Conservation (phyloP, 2,888 invertebrate species). For the Ormyrus labotus region DNA sequence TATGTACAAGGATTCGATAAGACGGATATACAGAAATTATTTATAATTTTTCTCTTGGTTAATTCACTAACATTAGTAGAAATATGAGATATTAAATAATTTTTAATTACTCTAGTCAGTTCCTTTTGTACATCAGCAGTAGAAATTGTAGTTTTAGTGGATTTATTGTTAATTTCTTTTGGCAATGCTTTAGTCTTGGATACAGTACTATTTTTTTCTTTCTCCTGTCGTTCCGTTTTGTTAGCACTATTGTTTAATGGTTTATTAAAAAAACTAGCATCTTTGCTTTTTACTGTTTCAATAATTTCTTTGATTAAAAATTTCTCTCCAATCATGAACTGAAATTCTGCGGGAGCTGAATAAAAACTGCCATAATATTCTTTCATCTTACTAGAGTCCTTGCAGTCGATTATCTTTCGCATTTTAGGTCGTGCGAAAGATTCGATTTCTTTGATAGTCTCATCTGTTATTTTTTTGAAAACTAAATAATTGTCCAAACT, state of each 20-base stretch:
- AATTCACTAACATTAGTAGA: not conserved
- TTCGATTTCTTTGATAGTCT: not conserved
- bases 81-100: not conserved
- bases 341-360: not conserved
- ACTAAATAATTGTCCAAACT: not conserved
- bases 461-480: not conserved
- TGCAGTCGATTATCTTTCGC: not conserved
- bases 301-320: not conserved
- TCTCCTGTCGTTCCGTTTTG: no score
- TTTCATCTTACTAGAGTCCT: not conserved
- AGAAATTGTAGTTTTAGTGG: not conserved
- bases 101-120: not conserved
- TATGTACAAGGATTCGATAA: no score
- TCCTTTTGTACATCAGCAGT: slow-evolving; percentile 1
- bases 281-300: not conserved
- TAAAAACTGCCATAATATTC: not conserved
- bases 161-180: not conserved
- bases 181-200: not conserved
- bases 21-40: not conserved
- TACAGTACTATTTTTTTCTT: not conserved
- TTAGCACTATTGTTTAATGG: no score
- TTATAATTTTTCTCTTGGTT: not conserved
- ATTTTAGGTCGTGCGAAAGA: not conserved
- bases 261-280: no score
- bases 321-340: not conserved